phyloP scores from a whole-genome alignment of 1,140 invertebrate species.

The Arion vulgaris region DNA sequence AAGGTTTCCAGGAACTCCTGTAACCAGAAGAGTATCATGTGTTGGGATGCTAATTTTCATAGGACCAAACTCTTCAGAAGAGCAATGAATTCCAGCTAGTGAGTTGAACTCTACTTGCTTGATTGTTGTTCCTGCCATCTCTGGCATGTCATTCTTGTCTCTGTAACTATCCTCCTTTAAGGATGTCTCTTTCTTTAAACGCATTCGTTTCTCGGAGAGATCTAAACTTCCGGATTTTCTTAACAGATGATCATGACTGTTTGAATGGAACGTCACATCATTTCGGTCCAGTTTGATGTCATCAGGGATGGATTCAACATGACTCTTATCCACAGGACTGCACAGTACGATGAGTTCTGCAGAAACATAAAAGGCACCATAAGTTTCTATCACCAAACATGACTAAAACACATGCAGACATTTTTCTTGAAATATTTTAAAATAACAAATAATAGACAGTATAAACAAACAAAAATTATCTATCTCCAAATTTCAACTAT shows the following conservation, averaged over 20 bases:
- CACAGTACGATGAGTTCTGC: conserved; percentile 64
- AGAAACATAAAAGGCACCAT: conserved; percentile 9
- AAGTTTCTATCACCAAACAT: too few species aligned
- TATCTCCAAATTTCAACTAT: too few species aligned
- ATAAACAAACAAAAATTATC: too few species aligned
- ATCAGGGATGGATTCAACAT: conserved; percentile 43
- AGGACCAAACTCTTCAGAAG: conserved; percentile 53
- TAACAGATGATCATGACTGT: conserved; percentile 18
- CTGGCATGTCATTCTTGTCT: conserved; percentile 38
- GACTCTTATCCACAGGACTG: conserved; percentile 59
- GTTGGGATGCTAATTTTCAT: conserved; percentile 63
- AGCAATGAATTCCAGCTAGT: conserved; percentile 55
- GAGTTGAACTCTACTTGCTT: conserved; percentile 63
- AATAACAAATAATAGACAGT: too few species aligned
- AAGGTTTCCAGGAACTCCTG: conserved; percentile 53
- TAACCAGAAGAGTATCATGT: conserved; percentile 58
- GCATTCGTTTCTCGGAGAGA: conserved; percentile 20
- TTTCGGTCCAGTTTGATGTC: conserved; percentile 34
- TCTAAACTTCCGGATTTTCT: conserved; percentile 31
- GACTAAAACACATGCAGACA: too few species aligned
- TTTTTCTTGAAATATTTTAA: too few species aligned
- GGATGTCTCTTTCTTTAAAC: conserved; percentile 32
- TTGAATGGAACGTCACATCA: background rate
- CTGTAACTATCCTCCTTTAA: conserved; percentile 40
- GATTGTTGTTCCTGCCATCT: conserved; percentile 44